Evolutionary conservation across 2,888 invertebrate genomes (phyloP).

Genomic region (Drosophila subquinaria): DNA sequence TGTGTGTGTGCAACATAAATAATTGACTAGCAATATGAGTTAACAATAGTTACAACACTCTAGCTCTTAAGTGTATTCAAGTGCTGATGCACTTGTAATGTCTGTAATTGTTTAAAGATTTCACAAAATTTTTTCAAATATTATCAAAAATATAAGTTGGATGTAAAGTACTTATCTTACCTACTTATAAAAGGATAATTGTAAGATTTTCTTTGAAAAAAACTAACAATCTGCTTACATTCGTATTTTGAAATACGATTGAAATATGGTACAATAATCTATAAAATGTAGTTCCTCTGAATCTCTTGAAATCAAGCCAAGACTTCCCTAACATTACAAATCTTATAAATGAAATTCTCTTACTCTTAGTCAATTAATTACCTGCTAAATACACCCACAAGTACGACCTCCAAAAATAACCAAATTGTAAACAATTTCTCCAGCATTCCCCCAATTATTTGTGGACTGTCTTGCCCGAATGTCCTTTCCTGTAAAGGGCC

Average conservation of each 20-base stretch:
- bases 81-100: slow-evolving; percentile 9
- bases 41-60: slow-evolving; percentile 41
- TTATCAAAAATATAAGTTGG: neutral
- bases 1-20: slow-evolving; percentile 41
- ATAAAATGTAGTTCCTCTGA: neutral
- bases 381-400: neutral
- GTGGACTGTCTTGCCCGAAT: neutral
- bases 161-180: no score
- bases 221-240: neutral
- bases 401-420: neutral
- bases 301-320: neutral
- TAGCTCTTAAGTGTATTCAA: slow-evolving; percentile 29
- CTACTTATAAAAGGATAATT: neutral
- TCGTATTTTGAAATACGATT: neutral
- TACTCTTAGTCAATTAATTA: slow-evolving; percentile 1
- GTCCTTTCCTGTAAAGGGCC: neutral
- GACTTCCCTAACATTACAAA: neutral
- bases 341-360: neutral
- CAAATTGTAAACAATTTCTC: slow-evolving; percentile 24
- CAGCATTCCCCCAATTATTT: slow-evolving; percentile 24
- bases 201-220: neutral
- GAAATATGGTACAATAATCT: no score
- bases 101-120: slow-evolving; percentile 9
- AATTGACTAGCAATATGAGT: slow-evolving; percentile 40
- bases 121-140: neutral